Base-by-base conservation (phyloP, 2,888 invertebrate genomes). In the Trichopoda pennipes region DNA sequence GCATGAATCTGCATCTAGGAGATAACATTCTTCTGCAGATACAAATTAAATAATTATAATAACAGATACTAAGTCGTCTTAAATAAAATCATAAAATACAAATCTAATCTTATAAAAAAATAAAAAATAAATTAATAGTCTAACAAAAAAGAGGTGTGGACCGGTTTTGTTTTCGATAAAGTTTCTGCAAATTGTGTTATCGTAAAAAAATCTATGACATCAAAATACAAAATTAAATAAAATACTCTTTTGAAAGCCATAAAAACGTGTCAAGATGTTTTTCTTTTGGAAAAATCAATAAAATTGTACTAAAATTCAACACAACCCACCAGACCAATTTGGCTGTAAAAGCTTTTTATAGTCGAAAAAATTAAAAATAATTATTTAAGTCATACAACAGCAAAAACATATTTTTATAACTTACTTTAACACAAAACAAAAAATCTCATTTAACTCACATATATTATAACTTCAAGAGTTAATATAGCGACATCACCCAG, bases 221-320 rank as follows among this genome's bases (percentile, higher is more conserved):
- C 14, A 44, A 44, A 3, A 47, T 17, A n/a, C n/a, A n/a, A n/a
- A n/a, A n/a, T n/a, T n/a, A 47, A 47, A n/a, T 14, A 6, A 47
- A 16, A 61, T 16, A 21, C 21, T 23, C 44, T 44, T 19, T 28
- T 49, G 21, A 64, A 28, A 32, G 21, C 38, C 35, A 16, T 14
- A 32, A 53, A 70, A 32, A 58, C 10, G 8, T 47, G 14, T 53
- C 3, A 51, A 51, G 38, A 4, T 19, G 10, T 35, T 49, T 51
- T 64, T 47, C 4, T 44, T 61, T 72, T 68, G 56, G 81, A 74
- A 78, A 81, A 81, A 81, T 81, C 81, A 69, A 81, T 81, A 78
- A 64, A 72, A 44, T 32, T 61, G 17, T 21, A 64, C 12, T 8
- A 10, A 49, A 70, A 70, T 14, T 38, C 47, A 28, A 49, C n/a